These are phyloP conservation scores for Drosophila persimilis DNA, from an alignment of 1,140 invertebrate genomes.

Conservation along the genomic window DNA sequence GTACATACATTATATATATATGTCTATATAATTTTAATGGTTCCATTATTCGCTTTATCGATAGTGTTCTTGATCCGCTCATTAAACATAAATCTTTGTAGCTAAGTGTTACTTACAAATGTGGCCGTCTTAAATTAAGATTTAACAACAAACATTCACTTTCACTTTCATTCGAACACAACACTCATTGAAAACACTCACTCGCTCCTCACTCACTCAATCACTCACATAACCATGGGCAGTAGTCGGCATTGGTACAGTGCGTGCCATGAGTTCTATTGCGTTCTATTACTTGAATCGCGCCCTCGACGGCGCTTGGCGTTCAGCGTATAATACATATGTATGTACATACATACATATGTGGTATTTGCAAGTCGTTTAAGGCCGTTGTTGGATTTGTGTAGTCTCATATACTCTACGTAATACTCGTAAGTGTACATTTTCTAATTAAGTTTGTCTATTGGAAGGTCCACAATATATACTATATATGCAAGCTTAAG, in stretches of 20 bases:
- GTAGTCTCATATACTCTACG: constrained; percentile 34
- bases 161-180: constrained; percentile 13
- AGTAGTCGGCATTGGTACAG: constrained; percentile 68
- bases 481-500: constrained; percentile 14
- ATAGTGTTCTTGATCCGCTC: constrained; percentile 57
- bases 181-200: constrained; percentile 4
- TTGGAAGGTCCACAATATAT: constrained; percentile 61
- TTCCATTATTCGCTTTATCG: constrained; percentile 49
- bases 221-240: constrained; percentile 62
- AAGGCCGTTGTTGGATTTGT: constrained; percentile 72
- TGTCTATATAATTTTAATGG: constrained; percentile 36
- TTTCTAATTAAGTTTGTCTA: constrained; percentile 51
- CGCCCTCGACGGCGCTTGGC: constrained; percentile 28
- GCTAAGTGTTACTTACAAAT: constrained; percentile 72
- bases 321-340: constrained; percentile 30
- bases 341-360: neutral
- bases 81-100: constrained; percentile 58
- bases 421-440: constrained; percentile 41
- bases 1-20: constrained; percentile 9
- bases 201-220: constrained; percentile 5
- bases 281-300: constrained; percentile 31
- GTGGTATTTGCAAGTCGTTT: constrained; percentile 51
- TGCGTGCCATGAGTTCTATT: constrained; percentile 53
- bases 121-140: constrained; percentile 68
- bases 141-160: constrained; percentile 26